Conservation (phyloP, 2,113 vertebrate genomes). For the Limnothrissa miodon region DNA sequence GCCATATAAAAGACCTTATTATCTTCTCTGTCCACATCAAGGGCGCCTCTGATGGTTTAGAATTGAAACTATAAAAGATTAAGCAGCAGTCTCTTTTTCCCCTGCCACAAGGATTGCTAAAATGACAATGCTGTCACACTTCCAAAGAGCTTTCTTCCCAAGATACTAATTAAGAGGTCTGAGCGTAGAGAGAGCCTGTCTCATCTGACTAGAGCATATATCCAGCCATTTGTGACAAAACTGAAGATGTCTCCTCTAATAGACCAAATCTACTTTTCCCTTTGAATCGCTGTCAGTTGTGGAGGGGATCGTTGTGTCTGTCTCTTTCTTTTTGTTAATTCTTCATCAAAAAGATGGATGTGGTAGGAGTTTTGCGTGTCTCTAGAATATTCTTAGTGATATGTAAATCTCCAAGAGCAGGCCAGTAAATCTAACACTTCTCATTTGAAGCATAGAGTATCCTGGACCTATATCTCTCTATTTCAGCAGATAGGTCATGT, state of each 20-base stretch:
- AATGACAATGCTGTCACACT: slow-evolving; percentile 16
- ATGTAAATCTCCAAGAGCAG: neutral
- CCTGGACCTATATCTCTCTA: neutral
- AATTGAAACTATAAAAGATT: slow-evolving; percentile 1
- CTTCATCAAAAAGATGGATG: slow-evolving; percentile 20
- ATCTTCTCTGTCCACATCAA: slow-evolving; percentile 12
- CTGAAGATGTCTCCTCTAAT: slow-evolving; percentile 52
- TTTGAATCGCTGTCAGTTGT: slow-evolving; percentile 10
- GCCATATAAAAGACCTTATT: neutral
- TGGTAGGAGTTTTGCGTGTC: neutral
- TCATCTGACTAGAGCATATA: slow-evolving; percentile 47
- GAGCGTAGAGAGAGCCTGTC: slow-evolving; percentile 20
- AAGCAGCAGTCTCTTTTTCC: neutral
- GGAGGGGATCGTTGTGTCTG: slow-evolving; percentile 6
- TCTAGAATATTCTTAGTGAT: slow-evolving; percentile 10
- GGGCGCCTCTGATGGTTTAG: neutral
- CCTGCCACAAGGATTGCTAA: neutral
- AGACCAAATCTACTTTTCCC: slow-evolving; percentile 39
- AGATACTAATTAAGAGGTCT: slow-evolving; percentile 41
- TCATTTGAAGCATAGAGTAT: neutral
- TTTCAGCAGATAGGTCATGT: neutral
- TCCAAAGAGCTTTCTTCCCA: slow-evolving; percentile 52
- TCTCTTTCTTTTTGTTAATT: slow-evolving; percentile 8
- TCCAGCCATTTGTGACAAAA: slow-evolving; percentile 59
- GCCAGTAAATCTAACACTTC: neutral